phyloP scores from a whole-genome alignment of 2,888 invertebrate genomes.

The Latrodectus hesperus region DNA sequence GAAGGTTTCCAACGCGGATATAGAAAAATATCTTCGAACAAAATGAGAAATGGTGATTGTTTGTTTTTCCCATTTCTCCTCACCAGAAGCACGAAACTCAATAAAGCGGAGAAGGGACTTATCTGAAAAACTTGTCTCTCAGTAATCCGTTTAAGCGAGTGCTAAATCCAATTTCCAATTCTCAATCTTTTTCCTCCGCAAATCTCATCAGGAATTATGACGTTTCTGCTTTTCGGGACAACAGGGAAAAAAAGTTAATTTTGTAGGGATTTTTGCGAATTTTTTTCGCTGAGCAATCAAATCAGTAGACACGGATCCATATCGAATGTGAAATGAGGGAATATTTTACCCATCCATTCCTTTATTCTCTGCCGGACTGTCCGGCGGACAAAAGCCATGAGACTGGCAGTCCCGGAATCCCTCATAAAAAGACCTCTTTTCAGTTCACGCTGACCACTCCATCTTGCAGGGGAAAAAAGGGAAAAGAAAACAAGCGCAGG shows the following conservation, averaged over 20 bases:
- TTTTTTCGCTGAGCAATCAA: not conserved
- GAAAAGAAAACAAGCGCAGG: conserved; percentile 13
- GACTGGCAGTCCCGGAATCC: not conserved
- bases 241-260: not conserved
- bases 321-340: not conserved
- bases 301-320: not conserved
- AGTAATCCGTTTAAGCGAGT: not conserved
- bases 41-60: too few relatives aligned
- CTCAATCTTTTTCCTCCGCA: conserved; percentile 3
- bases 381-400: not conserved
- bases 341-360: too few relatives aligned
- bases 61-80: too few relatives aligned
- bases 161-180: not conserved
- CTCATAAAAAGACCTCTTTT: conserved; percentile 19
- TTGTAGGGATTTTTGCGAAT: not conserved
- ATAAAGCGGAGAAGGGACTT: not conserved
- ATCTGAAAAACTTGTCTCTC: not conserved
- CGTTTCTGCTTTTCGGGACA: not conserved
- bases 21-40: too few relatives aligned
- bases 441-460: conserved; percentile 49
- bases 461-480: conserved; percentile 36
- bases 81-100: not conserved
- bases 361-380: too few relatives aligned
- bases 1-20: too few relatives aligned
- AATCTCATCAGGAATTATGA: not conserved